Evolutionary conservation across 1,140 invertebrate species (phyloP).

Genomic region (Euwallacea similis): DNA sequence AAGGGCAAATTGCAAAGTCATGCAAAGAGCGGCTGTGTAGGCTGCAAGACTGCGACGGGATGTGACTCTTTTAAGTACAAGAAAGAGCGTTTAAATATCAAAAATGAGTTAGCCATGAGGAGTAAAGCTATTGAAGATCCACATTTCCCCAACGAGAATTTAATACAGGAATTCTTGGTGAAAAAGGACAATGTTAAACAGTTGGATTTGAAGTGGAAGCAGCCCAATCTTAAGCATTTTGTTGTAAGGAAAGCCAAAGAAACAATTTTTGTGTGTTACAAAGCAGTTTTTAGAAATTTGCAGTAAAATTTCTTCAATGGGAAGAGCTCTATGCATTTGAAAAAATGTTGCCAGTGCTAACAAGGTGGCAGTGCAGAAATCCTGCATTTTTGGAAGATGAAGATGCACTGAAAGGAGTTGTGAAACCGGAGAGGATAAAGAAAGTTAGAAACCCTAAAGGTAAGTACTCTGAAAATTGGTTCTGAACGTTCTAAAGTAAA

Average conservation of each 20-base stretch:
- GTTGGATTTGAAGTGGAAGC: conserved; percentile 63
- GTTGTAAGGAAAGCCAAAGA: conserved; percentile 58
- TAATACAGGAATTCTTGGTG: conserved; percentile 75
- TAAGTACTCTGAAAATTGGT: conserved; percentile 27
- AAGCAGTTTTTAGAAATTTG: conserved; percentile 62
- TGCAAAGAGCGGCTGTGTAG: conserved; percentile 56
- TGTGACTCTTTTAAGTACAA: conserved; percentile 64
- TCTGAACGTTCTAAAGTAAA: too few species aligned
- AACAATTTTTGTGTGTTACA: neutral
- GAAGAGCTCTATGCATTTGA: conserved; percentile 73
- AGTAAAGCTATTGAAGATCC: conserved; percentile 66
- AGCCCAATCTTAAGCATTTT: conserved; percentile 70
- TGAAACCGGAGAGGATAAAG: conserved; percentile 59
- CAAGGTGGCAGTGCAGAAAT: conserved; percentile 68
- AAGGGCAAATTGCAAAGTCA: conserved; percentile 63
- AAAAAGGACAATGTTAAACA: conserved; percentile 56
- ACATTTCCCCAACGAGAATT: conserved; percentile 70
- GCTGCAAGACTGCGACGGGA: conserved; percentile 62
- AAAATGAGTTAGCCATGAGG: conserved; percentile 70
- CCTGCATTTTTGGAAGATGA: conserved; percentile 40
- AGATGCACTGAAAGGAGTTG: conserved; percentile 40
- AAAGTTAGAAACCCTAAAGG: conserved; percentile 65
- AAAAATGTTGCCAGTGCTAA: conserved; percentile 76
- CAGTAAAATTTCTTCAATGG: conserved; percentile 69
- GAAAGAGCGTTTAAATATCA: conserved; percentile 61